A percentile compares a stretch with the other conserved stretches of the same genome.
Evolutionary conservation across 2,113 vertebrate species (phyloP).

Genomic region (Balaenoptera acutorostrata): DNA sequence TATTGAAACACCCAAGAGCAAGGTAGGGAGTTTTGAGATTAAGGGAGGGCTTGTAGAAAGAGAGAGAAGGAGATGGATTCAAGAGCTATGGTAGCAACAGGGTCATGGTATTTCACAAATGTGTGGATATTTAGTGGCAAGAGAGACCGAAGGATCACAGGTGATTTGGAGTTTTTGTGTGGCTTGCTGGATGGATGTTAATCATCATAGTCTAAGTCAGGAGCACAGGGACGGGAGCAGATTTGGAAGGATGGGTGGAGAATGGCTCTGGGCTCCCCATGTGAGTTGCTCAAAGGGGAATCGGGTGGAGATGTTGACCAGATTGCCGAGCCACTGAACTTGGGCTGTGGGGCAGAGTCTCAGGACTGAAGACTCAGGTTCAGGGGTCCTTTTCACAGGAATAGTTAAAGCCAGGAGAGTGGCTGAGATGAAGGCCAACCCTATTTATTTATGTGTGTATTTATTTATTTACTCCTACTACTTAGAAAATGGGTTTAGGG

Average conservation of each 20-base stretch:
- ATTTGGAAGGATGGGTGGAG: too few relatives aligned
- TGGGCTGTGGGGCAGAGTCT: neutral
- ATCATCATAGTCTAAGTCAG: too few relatives aligned
- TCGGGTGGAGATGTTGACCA: neutral
- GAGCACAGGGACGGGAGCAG: neutral
- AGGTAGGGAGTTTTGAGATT: neutral
- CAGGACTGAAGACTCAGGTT: neutral
- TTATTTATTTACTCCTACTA: neutral
- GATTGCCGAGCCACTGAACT: fast-evolving
- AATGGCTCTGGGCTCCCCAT: neutral
- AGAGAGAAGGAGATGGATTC: neutral
- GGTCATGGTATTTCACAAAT: neutral
- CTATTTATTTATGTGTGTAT: neutral
- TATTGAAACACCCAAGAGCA: neutral
- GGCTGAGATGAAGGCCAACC: neutral
- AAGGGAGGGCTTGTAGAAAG: neutral
- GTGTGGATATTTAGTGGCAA: neutral
- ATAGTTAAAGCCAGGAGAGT: neutral
- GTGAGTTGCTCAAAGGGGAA: neutral
- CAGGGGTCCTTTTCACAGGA: neutral
- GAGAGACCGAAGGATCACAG: neutral
- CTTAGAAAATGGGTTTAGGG: neutral
- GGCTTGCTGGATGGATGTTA: neutral
- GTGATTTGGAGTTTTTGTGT: neutral
- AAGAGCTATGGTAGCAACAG: neutral